Base-by-base conservation (phyloP, 2,797 vertebrate species). In the Onychomys arenicola region DNA sequence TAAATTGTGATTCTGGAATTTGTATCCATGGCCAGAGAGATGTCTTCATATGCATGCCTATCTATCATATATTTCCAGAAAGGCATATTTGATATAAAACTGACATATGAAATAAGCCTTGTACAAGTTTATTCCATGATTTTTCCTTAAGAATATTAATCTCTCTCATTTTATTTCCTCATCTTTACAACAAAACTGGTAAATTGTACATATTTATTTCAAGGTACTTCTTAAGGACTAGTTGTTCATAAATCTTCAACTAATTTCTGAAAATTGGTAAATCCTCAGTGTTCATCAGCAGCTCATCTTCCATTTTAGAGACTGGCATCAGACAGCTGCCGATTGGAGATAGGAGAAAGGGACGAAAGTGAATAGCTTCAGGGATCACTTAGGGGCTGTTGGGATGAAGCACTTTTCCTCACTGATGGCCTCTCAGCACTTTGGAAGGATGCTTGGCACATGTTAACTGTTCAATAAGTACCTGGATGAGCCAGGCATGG, bases 91-190 rank as follows among this genome's bases (percentile, higher is more conserved):
- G 55, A 75, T 82, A 43, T 65, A 63, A 46, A 46, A 34, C 17
- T 46, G 17, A 52, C 14, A 10, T 10, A 27, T 49, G 19, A 59
- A 76, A 89, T n/a, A 84, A 80, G 34, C 6, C 85, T 27, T 82
- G 3, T 46, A 23, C 5, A 81, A 88, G 37, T 29, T 85, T 92
- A 73, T 92, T 65, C 16, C 17, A 90, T 8, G 5, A 77, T 80
- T 34, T n/a, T 46, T 25, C 5, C 19, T 71, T 61, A 46, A 93
- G 23, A 96, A 93, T 93, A 90, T 77, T 57, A 95, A 93, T 91
- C 29, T 49, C 43, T 69, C 5, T 71, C 65, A 69, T 95, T 27
- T 63, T 17, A 7, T 65, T 89, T 93, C 1, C 6, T 92, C 10
- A 69, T 83, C 7, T 93, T 17, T 73, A 87, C 13, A 94, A 34